phyloP scores from a whole-genome alignment of 2,113 vertebrate species.

The Muntiacus reevesi region DNA sequence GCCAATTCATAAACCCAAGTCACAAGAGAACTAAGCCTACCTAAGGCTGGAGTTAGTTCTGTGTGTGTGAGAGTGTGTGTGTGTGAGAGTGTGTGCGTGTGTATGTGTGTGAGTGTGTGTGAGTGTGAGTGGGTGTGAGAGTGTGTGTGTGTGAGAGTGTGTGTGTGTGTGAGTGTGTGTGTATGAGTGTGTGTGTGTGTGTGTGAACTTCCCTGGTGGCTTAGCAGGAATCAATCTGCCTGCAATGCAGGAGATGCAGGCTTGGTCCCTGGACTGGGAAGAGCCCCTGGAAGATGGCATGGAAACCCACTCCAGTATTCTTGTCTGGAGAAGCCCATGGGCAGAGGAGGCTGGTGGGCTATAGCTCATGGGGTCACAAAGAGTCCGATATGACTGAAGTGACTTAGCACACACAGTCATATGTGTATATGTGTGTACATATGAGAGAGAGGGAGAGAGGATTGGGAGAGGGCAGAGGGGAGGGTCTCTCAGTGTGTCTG shows the following conservation, averaged over 20 bases:
- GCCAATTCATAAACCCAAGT: background rate
- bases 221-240: background rate
- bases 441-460: background rate
- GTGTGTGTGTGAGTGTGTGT: no score
- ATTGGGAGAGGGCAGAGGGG: background rate
- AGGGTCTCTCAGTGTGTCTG: fast-evolving
- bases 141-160: no score
- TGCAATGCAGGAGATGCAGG: background rate
- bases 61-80: background rate
- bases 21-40: background rate
- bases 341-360: background rate
- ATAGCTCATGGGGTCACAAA: background rate
- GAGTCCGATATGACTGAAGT: fast-evolving
- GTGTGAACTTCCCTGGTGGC: background rate
- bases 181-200: background rate
- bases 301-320: background rate
- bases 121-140: no score
- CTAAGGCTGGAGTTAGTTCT: background rate
- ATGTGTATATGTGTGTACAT: background rate
- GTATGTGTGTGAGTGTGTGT: no score
- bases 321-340: background rate
- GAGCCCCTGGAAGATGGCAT: background rate
- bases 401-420: background rate
- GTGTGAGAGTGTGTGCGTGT: background rate
- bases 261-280: background rate